These are phyloP conservation scores for Lutra lutra DNA, from an alignment of 2,797 vertebrate genomes.

Conservation along the genomic window DNA sequence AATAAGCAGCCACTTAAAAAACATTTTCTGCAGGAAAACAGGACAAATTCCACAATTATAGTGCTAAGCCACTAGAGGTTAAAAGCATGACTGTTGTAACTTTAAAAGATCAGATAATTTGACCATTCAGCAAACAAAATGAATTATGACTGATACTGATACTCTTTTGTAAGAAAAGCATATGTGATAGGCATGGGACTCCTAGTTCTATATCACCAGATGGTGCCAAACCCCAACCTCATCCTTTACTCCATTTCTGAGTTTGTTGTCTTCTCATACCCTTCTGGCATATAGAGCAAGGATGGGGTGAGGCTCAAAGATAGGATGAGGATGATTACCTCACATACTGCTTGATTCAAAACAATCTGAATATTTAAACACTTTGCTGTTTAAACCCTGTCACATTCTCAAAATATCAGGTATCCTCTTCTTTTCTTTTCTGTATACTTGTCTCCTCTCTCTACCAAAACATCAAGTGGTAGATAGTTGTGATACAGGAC, in stretches of 20 bases:
- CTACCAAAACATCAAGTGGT: neutral
- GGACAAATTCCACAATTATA: neutral
- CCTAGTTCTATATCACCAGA: neutral
- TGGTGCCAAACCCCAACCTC: neutral
- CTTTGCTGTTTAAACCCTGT: neutral
- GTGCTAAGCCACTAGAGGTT: neutral
- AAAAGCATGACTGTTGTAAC: neutral
- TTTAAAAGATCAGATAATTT: slow-evolving; percentile 22
- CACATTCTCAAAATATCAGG: slow-evolving; percentile 6
- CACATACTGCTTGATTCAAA: neutral
- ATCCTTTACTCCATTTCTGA: neutral
- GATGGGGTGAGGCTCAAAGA: neutral
- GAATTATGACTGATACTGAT: slow-evolving; percentile 17
- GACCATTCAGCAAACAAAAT: neutral
- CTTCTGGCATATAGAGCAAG: neutral
- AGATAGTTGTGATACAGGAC: neutral
- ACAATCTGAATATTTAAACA: slow-evolving; percentile 6
- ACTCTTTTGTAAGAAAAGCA: neutral
- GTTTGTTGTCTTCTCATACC: neutral
- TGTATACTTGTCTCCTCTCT: neutral
- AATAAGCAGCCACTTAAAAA: slow-evolving; percentile 26
- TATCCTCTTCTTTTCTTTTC: slow-evolving; percentile 21
- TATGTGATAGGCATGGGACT: neutral
- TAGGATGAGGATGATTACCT: neutral
- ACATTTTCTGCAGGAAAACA: slow-evolving; percentile 31